These are phyloP conservation scores for Pseudomyrmex flavicornis DNA, from an alignment of 1,140 invertebrate genomes.

Conservation along the genomic window DNA sequence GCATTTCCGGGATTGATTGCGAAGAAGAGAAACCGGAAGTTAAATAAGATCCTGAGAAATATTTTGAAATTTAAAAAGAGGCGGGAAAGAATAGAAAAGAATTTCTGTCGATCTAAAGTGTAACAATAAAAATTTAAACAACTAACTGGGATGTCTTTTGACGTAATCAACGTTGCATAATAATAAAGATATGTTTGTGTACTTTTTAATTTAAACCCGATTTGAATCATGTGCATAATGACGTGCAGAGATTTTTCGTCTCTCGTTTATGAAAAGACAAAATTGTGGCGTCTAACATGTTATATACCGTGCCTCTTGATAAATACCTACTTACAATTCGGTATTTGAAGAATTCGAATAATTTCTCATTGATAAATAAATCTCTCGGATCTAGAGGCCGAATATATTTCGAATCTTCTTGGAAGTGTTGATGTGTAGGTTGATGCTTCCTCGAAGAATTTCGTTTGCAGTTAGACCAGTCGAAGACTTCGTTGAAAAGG, in stretches of 20 bases:
- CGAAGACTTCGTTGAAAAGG: neutral
- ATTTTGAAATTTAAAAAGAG: neutral
- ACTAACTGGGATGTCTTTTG: no score
- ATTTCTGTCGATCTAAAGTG: neutral
- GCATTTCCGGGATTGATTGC: conserved; percentile 55
- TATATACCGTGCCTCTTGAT: conserved; percentile 1
- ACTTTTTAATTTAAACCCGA: conserved; percentile 18
- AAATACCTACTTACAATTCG: neutral
- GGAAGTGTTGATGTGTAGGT: neutral
- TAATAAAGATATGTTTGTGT: neutral
- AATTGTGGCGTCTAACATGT: conserved; percentile 18
- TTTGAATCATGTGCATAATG: neutral
- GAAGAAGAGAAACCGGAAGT: conserved; percentile 39
- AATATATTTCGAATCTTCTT: neutral
- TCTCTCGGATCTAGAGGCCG: neutral
- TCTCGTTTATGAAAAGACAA: neutral
- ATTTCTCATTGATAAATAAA: neutral
- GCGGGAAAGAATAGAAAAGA: neutral
- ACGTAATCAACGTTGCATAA: neutral
- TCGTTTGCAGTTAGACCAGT: neutral
- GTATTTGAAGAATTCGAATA: conserved; percentile 20
- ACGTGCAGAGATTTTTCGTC: no score
- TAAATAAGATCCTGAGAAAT: neutral
- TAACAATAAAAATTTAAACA: no score
- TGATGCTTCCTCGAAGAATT: conserved; percentile 33